Base-by-base conservation (phyloP, 2,888 invertebrate species). In the Drosophila leonis region DNA sequence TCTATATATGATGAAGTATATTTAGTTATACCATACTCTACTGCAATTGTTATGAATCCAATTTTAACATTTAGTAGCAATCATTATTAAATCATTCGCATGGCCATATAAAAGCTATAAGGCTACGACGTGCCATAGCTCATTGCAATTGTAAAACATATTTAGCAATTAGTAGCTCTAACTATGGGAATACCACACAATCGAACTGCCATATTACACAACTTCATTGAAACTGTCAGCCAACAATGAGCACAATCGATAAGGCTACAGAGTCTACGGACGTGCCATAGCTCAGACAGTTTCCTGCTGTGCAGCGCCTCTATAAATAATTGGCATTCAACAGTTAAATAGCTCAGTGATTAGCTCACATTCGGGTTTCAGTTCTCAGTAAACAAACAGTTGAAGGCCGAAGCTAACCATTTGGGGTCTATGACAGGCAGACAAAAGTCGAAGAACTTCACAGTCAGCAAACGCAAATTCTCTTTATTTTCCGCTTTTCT, bases 381-480 rank as follows among this genome's bases (percentile, higher is more conserved):
- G 54, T 1, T 9, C 9, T 5, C 54, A 54, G 39, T 39, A 39
- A 54, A 55, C 65, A 39, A 54, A 55, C 65, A 66, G 64, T 48
- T 64, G 7, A 7, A 7, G 15, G 41, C 24, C 33, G n/a, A 48
- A n/a, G 2, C 29, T 13, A 33, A 0, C 33, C 27, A 15, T 51
- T 65, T 20, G 0, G 20, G n/a, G 24, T 18, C 42, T 27, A 7
- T n/a, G 29, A 62, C 61, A 42, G n/a, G 15, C 18, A 18, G 39
- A 12, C 12, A 49, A 61, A 52, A 44, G 33, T 39, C 20, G 44
- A 56, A 29, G 27, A 75, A 56, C 63, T 67, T 61, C 52, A 29
- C 41, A 35, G 55, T 41, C 62, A 31, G 10, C 59, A 37, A 42
- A 44, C 63, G 42, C 41, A 57, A 57, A 57, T 44, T 44, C 57